Evolutionary conservation across 2,113 vertebrate genomes (phyloP), one percentile per base, ranked within the genome.

Genomic region (Epinephelus lanceolatus): DNA sequence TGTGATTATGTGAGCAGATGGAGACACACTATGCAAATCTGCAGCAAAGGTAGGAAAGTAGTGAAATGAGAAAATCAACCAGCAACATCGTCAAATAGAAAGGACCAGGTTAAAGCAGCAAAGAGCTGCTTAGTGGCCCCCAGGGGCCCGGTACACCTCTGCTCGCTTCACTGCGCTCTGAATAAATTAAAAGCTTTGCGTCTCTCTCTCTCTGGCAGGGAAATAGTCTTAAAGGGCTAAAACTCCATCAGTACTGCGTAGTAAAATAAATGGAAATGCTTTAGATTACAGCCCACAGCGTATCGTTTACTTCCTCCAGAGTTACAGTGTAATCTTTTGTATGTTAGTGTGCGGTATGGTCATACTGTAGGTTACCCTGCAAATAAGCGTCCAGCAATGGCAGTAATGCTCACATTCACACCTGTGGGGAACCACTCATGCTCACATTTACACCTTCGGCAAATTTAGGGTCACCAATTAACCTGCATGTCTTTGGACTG

Each of bases 31-130:
- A 56, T 49, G 61, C 21, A 7, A 27, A 55, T 72, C 56, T 40
- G 18, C 51, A 53, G 60, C 40, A 72, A 75, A 78, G 30, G 37
- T 9, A 67, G 19, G 30, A 71, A 75, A 47, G 59, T 30, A 60
- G 59, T 51, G 6, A 70, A 59, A 65, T 51, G 25, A 23, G 33
- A 71, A 75, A 77, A 65, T 61, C 9, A 45, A 61, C 70, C 59
- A 63, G 30, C 25, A 68, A 37, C n/a, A 84, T 47, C 70, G 63
- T 74, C 40, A 77, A 77, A 78, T 63, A 76, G 85, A 75, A 68
- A 56, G 45, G 56, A 47, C 62, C 63, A 6, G 40, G 75, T 86
- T 70, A 82, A 56, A 80, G 59, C 84, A 83, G 47, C 61, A 78
- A 45, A 73, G 47, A 60, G 62, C 18, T 70, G 23, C 40, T 82